Percentiles rank a stretch among this genome's conserved stretches.
Conservation (phyloP, 2,888 invertebrate species). For the Folsomia manolachei region DNA sequence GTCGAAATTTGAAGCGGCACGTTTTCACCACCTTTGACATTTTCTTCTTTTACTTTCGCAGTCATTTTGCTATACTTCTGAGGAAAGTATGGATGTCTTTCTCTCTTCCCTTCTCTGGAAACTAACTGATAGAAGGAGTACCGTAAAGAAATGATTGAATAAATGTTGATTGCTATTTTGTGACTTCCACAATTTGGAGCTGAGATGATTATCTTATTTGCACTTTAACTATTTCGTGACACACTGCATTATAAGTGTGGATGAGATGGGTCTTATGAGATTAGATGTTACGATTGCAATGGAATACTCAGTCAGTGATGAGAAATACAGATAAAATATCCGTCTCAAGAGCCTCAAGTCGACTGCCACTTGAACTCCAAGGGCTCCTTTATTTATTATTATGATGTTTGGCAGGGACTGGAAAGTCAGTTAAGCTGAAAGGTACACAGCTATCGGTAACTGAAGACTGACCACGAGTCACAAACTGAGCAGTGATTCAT, state of each 20-base stretch:
- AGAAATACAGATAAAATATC: neutral
- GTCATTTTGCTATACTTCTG: constrained; percentile 11
- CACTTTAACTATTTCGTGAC: too few species aligned
- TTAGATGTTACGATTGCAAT: too few species aligned
- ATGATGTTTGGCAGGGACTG: neutral
- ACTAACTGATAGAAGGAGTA: too few species aligned
- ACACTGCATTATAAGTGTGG: too few species aligned
- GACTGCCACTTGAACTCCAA: constrained; percentile 1
- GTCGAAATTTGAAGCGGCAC: too few species aligned
- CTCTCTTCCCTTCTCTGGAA: too few species aligned
- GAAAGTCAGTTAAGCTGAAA: neutral
- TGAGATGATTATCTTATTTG: too few species aligned
- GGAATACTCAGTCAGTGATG: neutral
- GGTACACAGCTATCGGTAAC: neutral
- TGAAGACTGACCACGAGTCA: constrained; percentile 31
- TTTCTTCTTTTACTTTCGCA: constrained; percentile 9
- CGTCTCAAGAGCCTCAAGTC: neutral
- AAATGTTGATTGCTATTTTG: too few species aligned
- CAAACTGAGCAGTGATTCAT: constrained; percentile 48
- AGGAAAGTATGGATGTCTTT: too few species aligned
- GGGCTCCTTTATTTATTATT: neutral
- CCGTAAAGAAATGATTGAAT: too few species aligned
- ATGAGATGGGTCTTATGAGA: too few species aligned
- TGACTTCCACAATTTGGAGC: too few species aligned
- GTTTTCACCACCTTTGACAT: neutral